Percentiles rank a stretch among this genome's conserved stretches.
Evolutionary conservation across 2,888 invertebrate genomes (phyloP).

Genomic region (Nomada goodeniana): DNA sequence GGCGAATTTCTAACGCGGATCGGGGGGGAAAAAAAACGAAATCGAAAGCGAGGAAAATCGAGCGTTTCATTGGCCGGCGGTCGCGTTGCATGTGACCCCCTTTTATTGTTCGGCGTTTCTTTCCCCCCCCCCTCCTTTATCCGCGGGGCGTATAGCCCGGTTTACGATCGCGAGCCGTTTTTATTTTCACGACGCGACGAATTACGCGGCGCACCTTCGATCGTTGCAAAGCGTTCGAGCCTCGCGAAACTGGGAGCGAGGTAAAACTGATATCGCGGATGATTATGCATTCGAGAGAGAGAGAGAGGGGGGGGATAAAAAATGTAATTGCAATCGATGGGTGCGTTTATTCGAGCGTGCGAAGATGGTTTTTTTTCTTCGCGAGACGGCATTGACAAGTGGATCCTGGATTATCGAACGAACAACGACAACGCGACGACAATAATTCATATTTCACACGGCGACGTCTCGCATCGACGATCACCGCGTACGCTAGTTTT

Average conservation of each 20-base stretch:
- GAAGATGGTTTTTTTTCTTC: constrained; percentile 22
- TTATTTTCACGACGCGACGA: no score
- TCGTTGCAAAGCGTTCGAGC: neutral
- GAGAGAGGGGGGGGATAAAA: neutral
- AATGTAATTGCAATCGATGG: constrained; percentile 15
- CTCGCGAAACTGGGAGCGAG: neutral
- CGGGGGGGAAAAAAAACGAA: neutral
- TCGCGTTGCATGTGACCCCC: neutral
- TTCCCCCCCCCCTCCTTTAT: no score
- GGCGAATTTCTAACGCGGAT: constrained; percentile 19
- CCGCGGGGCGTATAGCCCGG: no score
- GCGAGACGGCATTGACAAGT: neutral
- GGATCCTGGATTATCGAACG: constrained; percentile 8
- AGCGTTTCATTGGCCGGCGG: neutral
- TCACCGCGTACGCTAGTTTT: constrained; percentile 55
- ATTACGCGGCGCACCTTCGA: no score
- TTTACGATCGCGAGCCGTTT: no score
- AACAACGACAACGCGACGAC: constrained; percentile 19
- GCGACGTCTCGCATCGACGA: constrained; percentile 57
- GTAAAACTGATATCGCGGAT: neutral
- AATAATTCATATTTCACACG: neutral
- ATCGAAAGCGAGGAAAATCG: constrained; percentile 40
- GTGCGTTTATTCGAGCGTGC: constrained; percentile 30
- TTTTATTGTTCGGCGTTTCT: neutral
- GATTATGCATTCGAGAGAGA: neutral